A percentile compares a stretch with the other conserved stretches of the same genome.
Conservation (phyloP, 92 coral and sea anemone species). For the Paragorgia papillata region DNA sequence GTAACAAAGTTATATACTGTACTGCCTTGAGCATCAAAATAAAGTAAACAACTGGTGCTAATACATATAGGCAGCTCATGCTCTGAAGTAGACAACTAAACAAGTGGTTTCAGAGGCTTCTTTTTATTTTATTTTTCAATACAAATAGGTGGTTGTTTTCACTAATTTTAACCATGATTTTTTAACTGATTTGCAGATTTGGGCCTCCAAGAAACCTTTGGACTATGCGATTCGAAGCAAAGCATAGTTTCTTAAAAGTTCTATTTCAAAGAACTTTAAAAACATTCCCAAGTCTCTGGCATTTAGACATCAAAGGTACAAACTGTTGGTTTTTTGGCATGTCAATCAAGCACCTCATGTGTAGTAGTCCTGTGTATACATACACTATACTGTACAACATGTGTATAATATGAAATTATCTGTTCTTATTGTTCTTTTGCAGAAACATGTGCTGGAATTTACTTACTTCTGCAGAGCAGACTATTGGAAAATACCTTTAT, state of each 20-base stretch:
- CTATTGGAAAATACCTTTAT: conserved; percentile 31
- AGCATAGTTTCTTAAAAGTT: conserved; percentile 39
- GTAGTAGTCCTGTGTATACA: background rate
- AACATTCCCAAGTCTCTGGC: conserved; percentile 38
- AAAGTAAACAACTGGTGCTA: too few relatives aligned
- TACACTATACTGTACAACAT: background rate
- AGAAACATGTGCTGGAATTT: conserved; percentile 38
- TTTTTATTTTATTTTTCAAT: too few relatives aligned
- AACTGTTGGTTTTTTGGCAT: too few relatives aligned
- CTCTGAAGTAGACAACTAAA: background rate
- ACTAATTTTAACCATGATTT: too few relatives aligned
- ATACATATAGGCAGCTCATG: background rate
- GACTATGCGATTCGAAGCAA: conserved; percentile 49
- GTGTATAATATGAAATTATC: background rate
- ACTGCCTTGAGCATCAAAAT: too few relatives aligned
- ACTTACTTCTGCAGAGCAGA: conserved; percentile 14
- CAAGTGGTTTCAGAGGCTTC: too few relatives aligned
- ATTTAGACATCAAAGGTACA: conserved; percentile 32
- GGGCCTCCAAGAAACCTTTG: conserved; percentile 46
- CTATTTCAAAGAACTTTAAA: conserved; percentile 38
- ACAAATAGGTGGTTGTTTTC: too few relatives aligned
- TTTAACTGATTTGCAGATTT: conserved; percentile 16
- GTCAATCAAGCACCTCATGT: background rate
- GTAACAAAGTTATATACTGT: too few relatives aligned
- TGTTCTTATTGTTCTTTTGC: background rate